Evolutionary conservation across 1,140 invertebrate species (phyloP), one percentile per base, ranked within the genome.

Genomic region (Agraylea sexmaculata): DNA sequence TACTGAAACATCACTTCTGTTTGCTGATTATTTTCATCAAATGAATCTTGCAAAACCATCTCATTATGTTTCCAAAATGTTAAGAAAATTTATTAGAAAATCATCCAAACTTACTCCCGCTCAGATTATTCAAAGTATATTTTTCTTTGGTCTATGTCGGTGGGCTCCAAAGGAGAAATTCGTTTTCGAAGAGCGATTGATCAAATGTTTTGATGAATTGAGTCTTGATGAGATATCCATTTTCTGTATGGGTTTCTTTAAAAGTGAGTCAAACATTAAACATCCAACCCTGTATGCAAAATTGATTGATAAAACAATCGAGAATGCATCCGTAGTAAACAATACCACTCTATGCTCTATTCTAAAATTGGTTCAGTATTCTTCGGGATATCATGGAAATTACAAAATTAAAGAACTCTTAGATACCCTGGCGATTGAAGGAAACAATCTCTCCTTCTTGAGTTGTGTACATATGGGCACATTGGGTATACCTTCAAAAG

Each of bases 171-270:
- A 70, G 12, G 58, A 65, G 32, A 66, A 70, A 56, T 75, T 71
- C 40, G 69, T 75, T 37, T 55, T 73, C 12, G 73, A 79, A 47
- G 53, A 57, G 42, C 53, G 53, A 17, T 39, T 76, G 2, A 51
- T 61, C 15, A 47, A 60, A 7, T 53, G 55, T 38, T 37, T 72
- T 3, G 36, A 67, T 8, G 47, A 68, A 4, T 59, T 77, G 47
- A 58, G 51, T 2, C 39, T 68, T 0, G 56, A 69, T 37, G 75
- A 80, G 53, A 23, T 78, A 15, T 69, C 60, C 10, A 59, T 78
- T 6, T 53, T 74, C 37, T 59, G 66, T 11, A 65, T 77, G 57
- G 71, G 69, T 1, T 78, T 73, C 50, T 77, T 77, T 41, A 76
- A 77, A 57, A 71, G 64, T 1, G 57, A 74, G 44, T 70, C 57